Evolutionary conservation across 2,888 invertebrate genomes (phyloP), one percentile per base, ranked within the genome.

Genomic region (Torymus auratus): DNA sequence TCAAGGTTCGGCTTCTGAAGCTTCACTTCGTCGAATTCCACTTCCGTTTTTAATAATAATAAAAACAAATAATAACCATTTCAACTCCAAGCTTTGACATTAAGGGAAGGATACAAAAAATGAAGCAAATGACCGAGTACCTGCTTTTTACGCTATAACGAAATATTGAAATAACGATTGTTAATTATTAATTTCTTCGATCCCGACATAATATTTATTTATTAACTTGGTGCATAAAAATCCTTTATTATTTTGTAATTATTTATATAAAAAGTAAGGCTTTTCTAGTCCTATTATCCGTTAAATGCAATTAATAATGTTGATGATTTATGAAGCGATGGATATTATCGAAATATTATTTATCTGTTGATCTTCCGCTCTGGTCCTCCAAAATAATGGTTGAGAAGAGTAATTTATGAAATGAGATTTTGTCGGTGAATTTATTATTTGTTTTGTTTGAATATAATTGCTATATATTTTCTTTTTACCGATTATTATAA

Each of bases 381-480:
- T 80, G 65, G 67, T 78, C 65, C 70, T 82, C 61, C 76, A 70
- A 72, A 41, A 58, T 58, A 74, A 71, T 65, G 67, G 20, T 15
- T 64, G 70, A 50, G 71, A 78, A 79, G 41, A 70, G 20, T 73
- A 52, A 60, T 55, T 65, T 68, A 81, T 70, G 15, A 71, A 72
- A 74, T 62, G 68, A 78, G 50, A 82, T 67, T 79, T 78, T 75
- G 71, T 15, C 14, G 52, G 52, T 65, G 17, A 65, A 65, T 71
- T 78, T 78, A 81, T 73, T 70, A 81, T 73, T 70, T 81, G 74
- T 81, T 81, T 81, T 78, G 78, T 78, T 81, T 81, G 71, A 74
- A 52, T 71, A 71, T 78, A n/a, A 71, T 70, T 64, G 15, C 62
- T 74, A 78, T 74, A 76, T 81, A 80, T 72, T 81, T 81, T 76